Conservation (phyloP, 2,888 invertebrate species). For the Amblyjoppa fuscipennis region DNA sequence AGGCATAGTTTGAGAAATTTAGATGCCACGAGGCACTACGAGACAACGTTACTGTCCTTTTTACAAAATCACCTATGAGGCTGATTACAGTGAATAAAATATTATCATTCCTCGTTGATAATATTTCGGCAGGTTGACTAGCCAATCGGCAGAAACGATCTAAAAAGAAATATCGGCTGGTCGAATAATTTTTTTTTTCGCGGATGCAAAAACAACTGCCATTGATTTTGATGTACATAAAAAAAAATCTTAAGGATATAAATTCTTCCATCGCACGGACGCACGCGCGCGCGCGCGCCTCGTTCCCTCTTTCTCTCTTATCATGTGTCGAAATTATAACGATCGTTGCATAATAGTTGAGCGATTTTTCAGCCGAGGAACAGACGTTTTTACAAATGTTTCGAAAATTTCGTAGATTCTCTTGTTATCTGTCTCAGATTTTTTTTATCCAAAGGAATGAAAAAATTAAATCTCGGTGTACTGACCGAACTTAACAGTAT, state of each 20-base stretch:
- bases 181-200: slow-evolving; percentile 1
- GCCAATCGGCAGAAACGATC: slow-evolving; percentile 4
- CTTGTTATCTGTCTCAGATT: not conserved
- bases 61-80: slow-evolving; percentile 91
- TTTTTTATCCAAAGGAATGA: slow-evolving; percentile 10
- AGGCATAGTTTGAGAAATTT: slow-evolving; percentile 97
- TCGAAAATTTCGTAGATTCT: slow-evolving; percentile 42
- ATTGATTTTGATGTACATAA: slow-evolving; percentile 61
- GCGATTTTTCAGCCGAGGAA: slow-evolving; percentile 10
- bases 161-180: slow-evolving; percentile 1
- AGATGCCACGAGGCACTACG: slow-evolving; percentile 98
- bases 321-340: not conserved
- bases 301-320: not conserved
- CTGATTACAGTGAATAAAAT: slow-evolving; percentile 21
- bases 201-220: slow-evolving; percentile 57
- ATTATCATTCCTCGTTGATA: slow-evolving; percentile 42
- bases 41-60: slow-evolving; percentile 96
- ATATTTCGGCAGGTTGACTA: slow-evolving; percentile 6
- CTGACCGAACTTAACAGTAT: slow-evolving; percentile 71
- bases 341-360: not conserved
- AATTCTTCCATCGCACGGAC: slow-evolving; percentile 47
- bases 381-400: not conserved
- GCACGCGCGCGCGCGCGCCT: not conserved
- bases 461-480: slow-evolving; percentile 28
- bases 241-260: slow-evolving; percentile 53